Base-by-base conservation (phyloP, 1,140 invertebrate genomes). In the Eubasilissa regina region DNA sequence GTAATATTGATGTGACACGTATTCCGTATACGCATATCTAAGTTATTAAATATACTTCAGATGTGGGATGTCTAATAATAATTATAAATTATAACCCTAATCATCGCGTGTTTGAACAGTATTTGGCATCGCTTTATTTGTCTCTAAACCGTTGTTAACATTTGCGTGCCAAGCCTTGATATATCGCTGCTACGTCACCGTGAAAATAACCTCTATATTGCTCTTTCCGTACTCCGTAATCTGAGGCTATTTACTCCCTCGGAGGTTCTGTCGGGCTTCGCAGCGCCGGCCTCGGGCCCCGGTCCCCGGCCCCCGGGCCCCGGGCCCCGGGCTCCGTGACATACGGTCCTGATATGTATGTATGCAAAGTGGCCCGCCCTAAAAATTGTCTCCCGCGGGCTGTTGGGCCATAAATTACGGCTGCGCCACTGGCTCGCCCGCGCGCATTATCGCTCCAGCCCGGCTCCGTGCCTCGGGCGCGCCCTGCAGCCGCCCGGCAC, bases 301-400 rank as follows among this genome's bases (percentile, higher is more conserved):
- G n/a, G 53, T n/a, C 53, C 53, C 6, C 53, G 21, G 17, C 58
- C 21, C 15, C 25, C 35, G 44, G 60, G 35, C 25, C 25, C 21
- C 25, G 19, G 13, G 25, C 60, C 60, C 35, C 51, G 51, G 13
- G 51, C 13, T 15, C 51, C 17, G 60, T 64, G 60, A 64, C 60
- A 35, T 64, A 64, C 19, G 12, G 19, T 15, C 25, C 60, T 15
- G 25, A 17, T n/a, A 8, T 15, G 62, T 3, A 17, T 7, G 25
- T 66, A 66, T 66, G 62, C 44, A 66, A 66, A 66, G 62, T 70
- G 47, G 45, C 66, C 25, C 25, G n/a, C 66, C 66, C 47, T 51
- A 70, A 70, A 70, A 70, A 70, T 70, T 70, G 66, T 70, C 66
- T 70, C 66, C 47, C 66, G 66, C 47, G 66, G 66, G 45, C 66